phyloP scores from a whole-genome alignment of 1,140 invertebrate species.

The Aporrectodea caliginosa region DNA sequence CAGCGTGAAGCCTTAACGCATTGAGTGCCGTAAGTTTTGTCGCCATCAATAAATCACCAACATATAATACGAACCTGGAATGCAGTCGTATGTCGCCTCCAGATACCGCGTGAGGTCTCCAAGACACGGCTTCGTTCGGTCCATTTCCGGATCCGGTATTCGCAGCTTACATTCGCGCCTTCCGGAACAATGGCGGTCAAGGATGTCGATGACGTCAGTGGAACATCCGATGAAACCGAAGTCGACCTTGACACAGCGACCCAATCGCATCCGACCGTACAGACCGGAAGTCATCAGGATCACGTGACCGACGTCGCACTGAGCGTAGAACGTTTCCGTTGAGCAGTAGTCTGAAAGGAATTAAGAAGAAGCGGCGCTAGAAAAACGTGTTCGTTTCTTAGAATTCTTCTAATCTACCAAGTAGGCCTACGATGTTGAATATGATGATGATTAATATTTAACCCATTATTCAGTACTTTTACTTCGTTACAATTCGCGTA shows the following conservation, averaged over 20 bases:
- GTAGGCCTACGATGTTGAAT: no score
- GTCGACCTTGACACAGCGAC: conserved; percentile 24
- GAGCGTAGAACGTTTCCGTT: conserved; percentile 1
- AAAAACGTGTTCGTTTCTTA: no score
- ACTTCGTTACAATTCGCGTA: no score
- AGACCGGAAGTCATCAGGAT: conserved; percentile 7
- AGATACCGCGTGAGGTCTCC: conserved; percentile 23
- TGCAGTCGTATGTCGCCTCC: conserved; percentile 21
- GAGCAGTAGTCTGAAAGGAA: conserved; percentile 26
- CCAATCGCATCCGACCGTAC: conserved; percentile 15
- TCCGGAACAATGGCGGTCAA: conserved; percentile 6
- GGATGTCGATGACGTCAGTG: conserved; percentile 10
- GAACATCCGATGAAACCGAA: conserved; percentile 21
- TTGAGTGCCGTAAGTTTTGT: background rate
- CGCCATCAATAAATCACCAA: background rate
- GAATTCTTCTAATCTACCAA: no score
- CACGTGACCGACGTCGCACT: conserved; percentile 12
- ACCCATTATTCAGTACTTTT: no score
- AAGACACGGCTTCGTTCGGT: conserved; percentile 15
- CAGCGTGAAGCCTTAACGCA: background rate
- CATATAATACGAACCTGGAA: conserved; percentile 19
- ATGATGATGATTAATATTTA: no score
- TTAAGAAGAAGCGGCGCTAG: no score
- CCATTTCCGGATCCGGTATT: conserved; percentile 12
- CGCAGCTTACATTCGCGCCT: conserved; percentile 8